A percentile compares a stretch with the other conserved stretches of the same genome.
phyloP scores from a whole-genome alignment of 2,113 vertebrate genomes.

The Polypterus bichir region DNA sequence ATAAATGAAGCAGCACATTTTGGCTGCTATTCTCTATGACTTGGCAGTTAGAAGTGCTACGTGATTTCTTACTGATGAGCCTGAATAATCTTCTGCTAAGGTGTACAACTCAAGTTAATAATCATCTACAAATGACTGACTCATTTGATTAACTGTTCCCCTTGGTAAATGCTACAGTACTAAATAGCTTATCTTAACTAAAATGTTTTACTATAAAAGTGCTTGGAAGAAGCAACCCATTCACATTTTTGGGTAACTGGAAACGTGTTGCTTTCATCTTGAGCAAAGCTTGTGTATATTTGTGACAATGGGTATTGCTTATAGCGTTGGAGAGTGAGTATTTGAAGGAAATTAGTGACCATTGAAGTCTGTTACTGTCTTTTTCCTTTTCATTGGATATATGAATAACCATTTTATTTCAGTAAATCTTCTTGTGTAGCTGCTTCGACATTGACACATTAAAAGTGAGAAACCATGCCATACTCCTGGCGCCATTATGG shows the following conservation, averaged over 20 bases:
- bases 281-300: background rate
- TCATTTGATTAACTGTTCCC: slow-evolving; percentile 30
- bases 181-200: slow-evolving; percentile 30
- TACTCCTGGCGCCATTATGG: no score
- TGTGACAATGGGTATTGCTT: slow-evolving; percentile 50
- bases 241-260: background rate
- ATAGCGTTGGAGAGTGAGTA: slow-evolving; percentile 63
- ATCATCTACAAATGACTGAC: slow-evolving; percentile 27
- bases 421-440: no score
- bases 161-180: slow-evolving; percentile 8
- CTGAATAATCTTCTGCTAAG: no score
- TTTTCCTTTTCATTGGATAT: no score
- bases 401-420: no score
- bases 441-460: no score
- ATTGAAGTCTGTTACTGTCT: no score
- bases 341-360: background rate
- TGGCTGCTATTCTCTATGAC: no score
- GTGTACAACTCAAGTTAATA: slow-evolving; percentile 36
- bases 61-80: no score
- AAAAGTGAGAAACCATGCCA: no score
- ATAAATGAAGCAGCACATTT: no score
- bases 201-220: slow-evolving; percentile 30
- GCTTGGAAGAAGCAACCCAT: slow-evolving; percentile 6
- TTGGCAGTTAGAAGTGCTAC: no score
- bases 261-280: background rate